Evolutionary conservation across 1,140 invertebrate genomes (phyloP).

Genomic region (Drosophila athabasca): DNA sequence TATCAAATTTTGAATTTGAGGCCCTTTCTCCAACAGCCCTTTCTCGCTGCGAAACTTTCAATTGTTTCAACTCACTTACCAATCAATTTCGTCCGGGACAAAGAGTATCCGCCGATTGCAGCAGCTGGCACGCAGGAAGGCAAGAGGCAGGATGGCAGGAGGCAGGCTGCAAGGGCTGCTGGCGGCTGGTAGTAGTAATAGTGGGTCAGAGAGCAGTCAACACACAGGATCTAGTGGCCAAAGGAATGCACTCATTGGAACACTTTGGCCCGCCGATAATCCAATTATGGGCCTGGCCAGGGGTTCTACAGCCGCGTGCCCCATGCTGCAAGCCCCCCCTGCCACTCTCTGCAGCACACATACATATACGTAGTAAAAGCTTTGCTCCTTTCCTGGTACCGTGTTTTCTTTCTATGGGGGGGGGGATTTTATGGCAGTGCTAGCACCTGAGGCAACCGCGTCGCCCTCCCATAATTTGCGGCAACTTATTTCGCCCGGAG

Average conservation of each 20-base stretch:
- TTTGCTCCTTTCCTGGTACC: constrained; percentile 19
- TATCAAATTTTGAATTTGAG: background rate
- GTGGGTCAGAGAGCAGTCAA: constrained; percentile 4
- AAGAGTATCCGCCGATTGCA: constrained; percentile 33
- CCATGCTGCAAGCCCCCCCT: no score
- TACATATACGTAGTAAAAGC: constrained; percentile 1
- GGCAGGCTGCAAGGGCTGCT: constrained; percentile 28
- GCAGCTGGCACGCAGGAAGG: background rate
- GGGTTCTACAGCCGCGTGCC: constrained; percentile 25
- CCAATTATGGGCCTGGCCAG: constrained; percentile 67
- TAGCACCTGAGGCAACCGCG: constrained; percentile 27
- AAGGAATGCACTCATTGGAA: constrained; percentile 65
- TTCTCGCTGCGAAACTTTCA: no score
- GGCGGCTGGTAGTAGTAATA: background rate
- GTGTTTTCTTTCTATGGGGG: background rate
- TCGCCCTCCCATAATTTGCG: constrained; percentile 65
- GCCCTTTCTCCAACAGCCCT: no score
- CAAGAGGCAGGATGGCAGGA: background rate
- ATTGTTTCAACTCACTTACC: background rate
- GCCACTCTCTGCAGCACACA: no score
- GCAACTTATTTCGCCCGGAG: constrained; percentile 68
- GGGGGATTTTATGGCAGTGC: constrained; percentile 17
- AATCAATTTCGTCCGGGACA: constrained; percentile 13
- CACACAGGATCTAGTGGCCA: constrained; percentile 38
- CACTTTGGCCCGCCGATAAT: constrained; percentile 69